phyloP scores from a whole-genome alignment of 2,888 invertebrate species.

The Erebia aethiops region DNA sequence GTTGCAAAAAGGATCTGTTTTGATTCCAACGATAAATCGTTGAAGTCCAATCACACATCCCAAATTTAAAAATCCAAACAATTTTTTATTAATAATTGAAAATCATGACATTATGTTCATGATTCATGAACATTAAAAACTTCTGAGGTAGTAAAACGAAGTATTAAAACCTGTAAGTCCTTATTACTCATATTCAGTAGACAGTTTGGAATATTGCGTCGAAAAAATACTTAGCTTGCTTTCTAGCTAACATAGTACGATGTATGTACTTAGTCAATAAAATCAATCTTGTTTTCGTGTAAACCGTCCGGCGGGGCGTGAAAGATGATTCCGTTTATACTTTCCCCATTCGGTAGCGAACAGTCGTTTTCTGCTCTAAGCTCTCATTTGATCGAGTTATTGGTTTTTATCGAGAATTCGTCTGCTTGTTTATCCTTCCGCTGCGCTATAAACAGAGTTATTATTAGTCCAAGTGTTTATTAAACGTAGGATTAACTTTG shows the following conservation, averaged over 20 bases:
- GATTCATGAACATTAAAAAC: too few relatives aligned
- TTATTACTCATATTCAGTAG: background rate
- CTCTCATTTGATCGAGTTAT: conserved; percentile 62
- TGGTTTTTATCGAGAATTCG: conserved; percentile 67
- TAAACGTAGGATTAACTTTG: conserved; percentile 48
- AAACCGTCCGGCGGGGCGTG: conserved; percentile 46
- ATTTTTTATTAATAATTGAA: too few relatives aligned
- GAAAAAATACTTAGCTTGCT: background rate
- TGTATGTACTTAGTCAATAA: conserved; percentile 47
- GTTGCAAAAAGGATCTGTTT: too few relatives aligned
- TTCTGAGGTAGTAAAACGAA: background rate
- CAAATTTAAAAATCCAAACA: too few relatives aligned
- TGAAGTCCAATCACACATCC: too few relatives aligned
- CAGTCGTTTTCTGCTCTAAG: conserved; percentile 56
- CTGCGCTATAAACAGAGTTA: conserved; percentile 56
- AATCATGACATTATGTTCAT: too few relatives aligned
- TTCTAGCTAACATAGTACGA: conserved; percentile 9
- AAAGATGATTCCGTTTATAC: conserved; percentile 60
- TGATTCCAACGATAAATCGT: too few relatives aligned
- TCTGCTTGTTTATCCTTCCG: conserved; percentile 64
- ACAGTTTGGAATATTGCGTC: conserved; percentile 17
- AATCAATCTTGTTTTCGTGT: conserved; percentile 55
- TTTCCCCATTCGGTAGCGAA: conserved; percentile 54
- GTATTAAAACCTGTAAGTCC: background rate
- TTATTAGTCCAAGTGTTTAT: conserved; percentile 58